phyloP scores from a whole-genome alignment of 30 jellyfish, hydroid and myxozoan species.

The Hydractinia symbiolongicarpus region DNA sequence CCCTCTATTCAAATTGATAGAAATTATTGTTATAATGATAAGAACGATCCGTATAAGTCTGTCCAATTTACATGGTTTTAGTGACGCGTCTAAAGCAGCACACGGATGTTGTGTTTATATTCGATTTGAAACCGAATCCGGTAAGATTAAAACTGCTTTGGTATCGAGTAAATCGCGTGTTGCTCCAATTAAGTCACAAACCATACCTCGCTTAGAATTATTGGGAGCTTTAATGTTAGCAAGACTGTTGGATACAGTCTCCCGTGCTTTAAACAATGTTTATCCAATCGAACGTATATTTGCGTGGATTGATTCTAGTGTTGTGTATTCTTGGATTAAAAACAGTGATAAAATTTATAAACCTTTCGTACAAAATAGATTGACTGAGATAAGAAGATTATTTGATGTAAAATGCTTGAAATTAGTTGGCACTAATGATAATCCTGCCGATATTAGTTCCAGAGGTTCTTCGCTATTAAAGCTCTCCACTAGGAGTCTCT shows the following conservation, averaged over 20 bases:
- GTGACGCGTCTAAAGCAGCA: slow-evolving; percentile 3
- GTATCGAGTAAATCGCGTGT: not conserved
- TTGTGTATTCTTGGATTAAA: no score
- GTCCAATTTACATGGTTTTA: slow-evolving; percentile 7
- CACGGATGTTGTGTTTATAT: not conserved
- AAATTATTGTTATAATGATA: not conserved
- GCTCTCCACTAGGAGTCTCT: no score
- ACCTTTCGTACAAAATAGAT: no score
- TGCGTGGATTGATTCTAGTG: no score
- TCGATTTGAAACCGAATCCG: not conserved
- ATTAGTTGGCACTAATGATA: no score
- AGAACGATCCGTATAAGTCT: not conserved
- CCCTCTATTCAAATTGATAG: not conserved
- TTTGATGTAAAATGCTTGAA: no score
- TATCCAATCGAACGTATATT: no score
- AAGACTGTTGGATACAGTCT: not conserved
- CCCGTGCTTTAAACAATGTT: no score
- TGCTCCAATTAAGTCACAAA: not conserved
- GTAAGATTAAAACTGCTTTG: not conserved
- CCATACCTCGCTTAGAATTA: slow-evolving; percentile 4
- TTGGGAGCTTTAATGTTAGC: not conserved
- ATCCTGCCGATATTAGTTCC: no score
- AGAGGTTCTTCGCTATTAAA: no score
- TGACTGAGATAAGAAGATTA: no score
- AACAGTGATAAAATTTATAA: no score